Conservation (phyloP, 1,140 invertebrate genomes). For the Drosophila melanogaster region Release_6_plus_ISO1_MT NT_033777.3:9884001-9884500, state of each 20-base stretch:
- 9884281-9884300: no score
- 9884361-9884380: neutral
- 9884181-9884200: no score
- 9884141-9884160: neutral
- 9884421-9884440: slow-evolving; percentile 52
- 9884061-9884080: slow-evolving; percentile 75
- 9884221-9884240: no score
- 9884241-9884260: no score
- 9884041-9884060: slow-evolving; percentile 83
- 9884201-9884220: neutral
- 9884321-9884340: neutral
- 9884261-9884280: no score
- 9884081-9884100: slow-evolving; percentile 60
- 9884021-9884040: slow-evolving; percentile 77
- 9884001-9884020: slow-evolving; percentile 50
- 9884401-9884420: slow-evolving; percentile 69
- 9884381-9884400: slow-evolving; percentile 29
- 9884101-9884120: neutral
- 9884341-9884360: neutral
- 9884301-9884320: no score
- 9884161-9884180: neutral
- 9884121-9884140: neutral
- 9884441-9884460: slow-evolving; percentile 16
- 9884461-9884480: slow-evolving; percentile 23
- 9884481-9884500: slow-evolving; percentile 50